Base-by-base conservation (phyloP, 92 coral and sea anemone genomes). In the Epizoanthus illoricatus region DNA sequence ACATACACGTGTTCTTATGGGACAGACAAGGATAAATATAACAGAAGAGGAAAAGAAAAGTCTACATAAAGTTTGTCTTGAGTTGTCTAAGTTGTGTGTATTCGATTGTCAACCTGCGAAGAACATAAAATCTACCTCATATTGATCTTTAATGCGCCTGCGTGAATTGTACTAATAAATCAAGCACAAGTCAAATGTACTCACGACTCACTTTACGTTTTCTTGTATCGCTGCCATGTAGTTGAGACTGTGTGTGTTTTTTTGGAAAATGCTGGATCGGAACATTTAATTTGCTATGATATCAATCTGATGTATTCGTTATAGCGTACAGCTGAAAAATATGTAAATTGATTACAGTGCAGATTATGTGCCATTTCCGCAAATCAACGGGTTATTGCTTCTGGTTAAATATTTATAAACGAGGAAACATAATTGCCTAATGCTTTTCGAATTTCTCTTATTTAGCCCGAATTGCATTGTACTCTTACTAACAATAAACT, bases 321-420 rank as follows among this genome's bases (percentile, higher is more conserved):
- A 62, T 23, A 12, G 47, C 82, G 45, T 43, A 70, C 82, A 78
- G 82, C 82, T 78, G 82, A 10, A 78, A 78, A 78, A 43, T 78
- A 78, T 78, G 82, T 78, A 78, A 78, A 78, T 78, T 40, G 43
- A 11, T 41, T 18, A 16, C 15, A 41, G 66, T n/a, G 9, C n/a
- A 63, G 82, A 64, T 62, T 20, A 45, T 78, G 60, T 43, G 21
- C 61, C 33, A 60, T 75, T 43, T 78, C 69, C 39, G 36, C 69
- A 62, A 43, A 78, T 78, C 82, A 63, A 78, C 69, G 71, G 56
- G 20, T 62, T 78, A 78, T 78, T 78, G 66, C 42, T 64, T 78
- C 71, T 78, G 5, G 82, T 78, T 78, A 78, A 78, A 78, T 78
- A 63, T 78, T 78, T 78, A 78, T 78, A 78, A 62, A 41, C 82